Evolutionary conservation across 2,113 vertebrate genomes (phyloP).

Genomic region (Coreoperca whiteheadi): DNA sequence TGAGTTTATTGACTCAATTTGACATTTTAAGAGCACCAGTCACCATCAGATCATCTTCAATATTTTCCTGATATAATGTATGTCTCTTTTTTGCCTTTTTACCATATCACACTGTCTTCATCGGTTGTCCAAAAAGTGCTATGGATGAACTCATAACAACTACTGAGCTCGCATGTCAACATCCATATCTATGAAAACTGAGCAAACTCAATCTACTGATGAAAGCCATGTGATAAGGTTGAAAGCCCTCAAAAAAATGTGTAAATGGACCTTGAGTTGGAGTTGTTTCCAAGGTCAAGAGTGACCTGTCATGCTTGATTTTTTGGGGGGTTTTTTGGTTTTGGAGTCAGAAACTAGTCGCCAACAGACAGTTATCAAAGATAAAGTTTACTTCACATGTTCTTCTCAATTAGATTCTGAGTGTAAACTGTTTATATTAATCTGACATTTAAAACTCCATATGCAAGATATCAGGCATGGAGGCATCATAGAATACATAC

Average conservation of each 20-base stretch:
- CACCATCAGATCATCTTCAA: background rate
- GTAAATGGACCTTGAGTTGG: background rate
- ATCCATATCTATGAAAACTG: background rate
- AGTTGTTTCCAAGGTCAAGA: background rate
- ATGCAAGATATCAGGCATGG: background rate
- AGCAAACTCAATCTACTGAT: background rate
- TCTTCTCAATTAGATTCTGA: background rate
- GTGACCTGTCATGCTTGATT: background rate
- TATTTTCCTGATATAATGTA: background rate
- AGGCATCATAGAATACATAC: background rate
- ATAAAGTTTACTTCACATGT: background rate
- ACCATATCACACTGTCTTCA: background rate
- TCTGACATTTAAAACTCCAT: background rate
- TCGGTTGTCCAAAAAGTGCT: background rate
- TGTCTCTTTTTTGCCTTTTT: background rate
- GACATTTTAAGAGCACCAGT: constrained; percentile 57
- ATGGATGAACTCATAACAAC: background rate
- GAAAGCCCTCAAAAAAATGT: background rate
- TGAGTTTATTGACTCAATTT: constrained; percentile 24
- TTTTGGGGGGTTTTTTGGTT: background rate
- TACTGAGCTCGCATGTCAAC: too few relatives aligned
- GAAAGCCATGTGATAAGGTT: background rate
- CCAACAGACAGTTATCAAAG: background rate
- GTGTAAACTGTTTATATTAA: background rate
- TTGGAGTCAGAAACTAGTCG: background rate